Evolutionary conservation across 64 coral and sea anemone species (phyloP).

Genomic region (Actinia tenebrosa): DNA sequence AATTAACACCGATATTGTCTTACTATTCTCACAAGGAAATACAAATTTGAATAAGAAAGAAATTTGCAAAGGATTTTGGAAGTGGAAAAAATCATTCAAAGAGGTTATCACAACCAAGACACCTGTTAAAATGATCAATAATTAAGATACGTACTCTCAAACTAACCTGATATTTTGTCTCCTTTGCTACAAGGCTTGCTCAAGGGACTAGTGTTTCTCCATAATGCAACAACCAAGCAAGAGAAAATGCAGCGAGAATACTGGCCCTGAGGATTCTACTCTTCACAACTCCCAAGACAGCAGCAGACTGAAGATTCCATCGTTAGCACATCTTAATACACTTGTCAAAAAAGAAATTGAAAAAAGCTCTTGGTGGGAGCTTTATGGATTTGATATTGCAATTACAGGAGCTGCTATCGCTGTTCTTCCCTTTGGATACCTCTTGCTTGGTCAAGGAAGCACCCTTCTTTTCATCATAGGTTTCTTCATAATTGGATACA

Average conservation of each 20-base stretch:
- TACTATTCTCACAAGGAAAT: no score
- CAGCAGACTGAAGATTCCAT: neutral
- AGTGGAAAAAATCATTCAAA: no score
- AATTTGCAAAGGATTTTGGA: no score
- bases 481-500: conserved; percentile 47
- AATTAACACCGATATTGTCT: no score
- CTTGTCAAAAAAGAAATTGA: conserved; percentile 10
- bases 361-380: conserved; percentile 79
- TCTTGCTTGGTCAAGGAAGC: conserved; percentile 34
- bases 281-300: neutral
- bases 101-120: neutral
- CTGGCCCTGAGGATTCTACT: neutral
- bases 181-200: neutral
- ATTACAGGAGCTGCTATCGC: conserved; percentile 28
- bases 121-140: neutral
- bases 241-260: neutral
- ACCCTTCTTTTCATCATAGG: conserved; percentile 58
- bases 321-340: neutral
- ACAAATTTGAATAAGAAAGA: no score
- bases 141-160: neutral
- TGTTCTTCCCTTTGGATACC: conserved; percentile 38
- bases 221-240: neutral
- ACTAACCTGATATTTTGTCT: neutral
- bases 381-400: conserved; percentile 70
- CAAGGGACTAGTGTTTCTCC: neutral